A percentile compares a stretch with the other conserved stretches of the same genome.
Evolutionary conservation across 2,797 vertebrate species (phyloP).

Genomic region (Merluccius polli): DNA sequence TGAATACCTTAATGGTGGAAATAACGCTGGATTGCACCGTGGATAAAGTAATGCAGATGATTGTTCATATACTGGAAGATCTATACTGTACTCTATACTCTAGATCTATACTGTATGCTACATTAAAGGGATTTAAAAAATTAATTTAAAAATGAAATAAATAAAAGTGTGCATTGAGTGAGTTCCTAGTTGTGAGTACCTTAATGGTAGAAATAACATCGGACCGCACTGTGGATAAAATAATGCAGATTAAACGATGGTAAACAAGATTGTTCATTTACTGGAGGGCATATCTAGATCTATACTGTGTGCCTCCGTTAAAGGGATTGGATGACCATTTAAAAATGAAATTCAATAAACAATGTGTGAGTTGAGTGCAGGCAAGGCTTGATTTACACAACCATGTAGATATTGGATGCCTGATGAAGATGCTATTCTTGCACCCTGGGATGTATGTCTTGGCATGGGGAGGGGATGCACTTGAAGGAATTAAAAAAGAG

Average conservation of each 20-base stretch:
- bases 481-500: conserved; percentile 57
- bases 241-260: neutral
- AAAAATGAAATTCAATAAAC: neutral
- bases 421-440: conserved; percentile 52
- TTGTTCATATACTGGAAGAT: too few species aligned
- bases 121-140: too few species aligned
- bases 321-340: neutral
- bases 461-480: conserved; percentile 46
- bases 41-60: too few species aligned
- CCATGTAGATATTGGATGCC: conserved; percentile 34
- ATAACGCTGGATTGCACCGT: too few species aligned
- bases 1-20: too few species aligned
- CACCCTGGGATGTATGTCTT: conserved; percentile 13
- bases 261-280: neutral
- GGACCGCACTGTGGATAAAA: neutral
- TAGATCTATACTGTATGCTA: too few species aligned
- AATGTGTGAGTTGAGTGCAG: conserved; percentile 17
- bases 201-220: neutral
- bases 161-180: too few species aligned
- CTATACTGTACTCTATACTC: too few species aligned
- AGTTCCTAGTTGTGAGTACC: too few species aligned
- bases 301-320: neutral
- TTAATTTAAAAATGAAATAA: too few species aligned
- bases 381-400: conserved; percentile 45
- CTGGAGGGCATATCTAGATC: neutral